Evolutionary conservation across 92 coral and sea anemone species (phyloP).

Genomic region (Palythoa caribaeorum): DNA sequence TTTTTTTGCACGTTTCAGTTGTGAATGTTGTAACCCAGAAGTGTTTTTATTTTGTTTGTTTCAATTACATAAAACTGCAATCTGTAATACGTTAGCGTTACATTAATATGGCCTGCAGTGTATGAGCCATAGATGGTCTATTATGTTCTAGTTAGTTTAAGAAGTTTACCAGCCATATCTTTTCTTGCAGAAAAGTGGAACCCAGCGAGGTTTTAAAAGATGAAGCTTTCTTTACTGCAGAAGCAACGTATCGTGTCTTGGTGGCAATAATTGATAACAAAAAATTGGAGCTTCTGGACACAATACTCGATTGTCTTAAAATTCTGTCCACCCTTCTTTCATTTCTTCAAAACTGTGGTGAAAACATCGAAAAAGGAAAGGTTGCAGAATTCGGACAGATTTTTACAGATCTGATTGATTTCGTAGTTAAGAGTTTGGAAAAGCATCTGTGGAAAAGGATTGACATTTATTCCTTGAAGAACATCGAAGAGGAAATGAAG

Average conservation of each 20-base stretch:
- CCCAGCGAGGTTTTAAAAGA: neutral
- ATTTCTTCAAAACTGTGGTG: slow-evolving; percentile 8
- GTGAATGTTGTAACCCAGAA: too few species aligned
- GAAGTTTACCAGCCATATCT: too few species aligned
- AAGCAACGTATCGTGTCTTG: slow-evolving; percentile 1
- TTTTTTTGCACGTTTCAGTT: too few species aligned
- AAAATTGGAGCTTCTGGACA: neutral
- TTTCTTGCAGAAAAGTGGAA: neutral
- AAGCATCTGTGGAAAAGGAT: neutral
- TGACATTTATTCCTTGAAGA: neutral
- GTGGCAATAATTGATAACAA: neutral
- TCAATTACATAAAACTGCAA: too few species aligned
- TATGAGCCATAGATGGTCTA: too few species aligned
- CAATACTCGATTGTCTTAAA: neutral
- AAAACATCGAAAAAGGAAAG: neutral
- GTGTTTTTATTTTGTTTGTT: too few species aligned
- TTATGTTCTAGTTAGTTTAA: too few species aligned
- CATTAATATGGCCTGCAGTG: too few species aligned
- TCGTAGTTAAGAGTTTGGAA: neutral
- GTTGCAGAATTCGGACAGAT: neutral
- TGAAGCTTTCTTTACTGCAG: slow-evolving; percentile 18
- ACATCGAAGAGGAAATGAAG: neutral
- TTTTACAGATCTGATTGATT: neutral
- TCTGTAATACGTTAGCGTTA: too few species aligned
- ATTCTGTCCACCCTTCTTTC: slow-evolving; percentile 10